phyloP scores from a whole-genome alignment of 2,797 vertebrate species.

The Sebastes iracundus region DNA sequence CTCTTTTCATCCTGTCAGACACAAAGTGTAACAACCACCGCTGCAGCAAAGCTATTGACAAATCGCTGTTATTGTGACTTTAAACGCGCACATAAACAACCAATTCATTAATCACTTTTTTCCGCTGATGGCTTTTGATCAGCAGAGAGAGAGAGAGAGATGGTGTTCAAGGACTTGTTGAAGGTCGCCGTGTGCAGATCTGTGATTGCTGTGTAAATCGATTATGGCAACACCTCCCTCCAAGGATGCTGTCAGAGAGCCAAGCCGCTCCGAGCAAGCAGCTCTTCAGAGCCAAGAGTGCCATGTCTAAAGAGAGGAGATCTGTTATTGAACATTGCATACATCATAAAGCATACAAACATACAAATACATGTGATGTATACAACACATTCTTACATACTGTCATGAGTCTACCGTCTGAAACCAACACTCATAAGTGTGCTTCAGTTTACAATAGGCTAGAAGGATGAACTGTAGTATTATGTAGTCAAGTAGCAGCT shows the following conservation, averaged over 20 bases:
- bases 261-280: conserved; percentile 38
- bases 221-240: conserved; percentile 69
- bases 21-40: neutral
- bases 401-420: neutral
- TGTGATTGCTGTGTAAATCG: conserved; percentile 79
- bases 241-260: conserved; percentile 65
- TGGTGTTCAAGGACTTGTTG: conserved; percentile 72
- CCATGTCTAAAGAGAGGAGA: conserved; percentile 4
- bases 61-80: conserved; percentile 42
- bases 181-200: conserved; percentile 73
- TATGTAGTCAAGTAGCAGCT: neutral
- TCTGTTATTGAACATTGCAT: conserved; percentile 27
- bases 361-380: neutral
- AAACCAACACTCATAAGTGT: neutral
- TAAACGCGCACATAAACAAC: conserved; percentile 57
- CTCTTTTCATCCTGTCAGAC: conserved; percentile 23
- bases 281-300: conserved; percentile 25
- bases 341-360: neutral
- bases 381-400: neutral
- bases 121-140: conserved; percentile 65
- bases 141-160: conserved; percentile 49
- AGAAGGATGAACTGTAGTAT: neutral
- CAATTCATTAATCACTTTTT: conserved; percentile 61
- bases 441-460: neutral
- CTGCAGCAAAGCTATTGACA: conserved; percentile 7